Base-by-base conservation (phyloP, 2,113 vertebrate genomes). In the Lagopus muta region DNA sequence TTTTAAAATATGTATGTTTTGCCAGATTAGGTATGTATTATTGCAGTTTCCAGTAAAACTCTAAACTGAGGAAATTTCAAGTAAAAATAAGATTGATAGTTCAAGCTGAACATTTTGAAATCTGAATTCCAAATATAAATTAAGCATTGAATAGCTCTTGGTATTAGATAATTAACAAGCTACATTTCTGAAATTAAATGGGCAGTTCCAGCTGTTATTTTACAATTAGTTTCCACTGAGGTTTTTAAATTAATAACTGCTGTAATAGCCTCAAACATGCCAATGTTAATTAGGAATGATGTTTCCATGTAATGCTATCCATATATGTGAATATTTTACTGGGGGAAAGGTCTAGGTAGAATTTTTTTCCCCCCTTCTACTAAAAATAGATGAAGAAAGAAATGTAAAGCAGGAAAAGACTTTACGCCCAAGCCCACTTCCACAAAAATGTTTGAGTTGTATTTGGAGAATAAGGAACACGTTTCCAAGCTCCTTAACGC, bases 161-260 rank as follows among this genome's bases (percentile, higher is more conserved):
- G 91, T 75, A 94, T 89, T 94, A 88, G 81, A 92, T 88, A 93
- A 92, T 95, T 96, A 96, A 83, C 58, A 89, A 92, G 86, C 71
- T 73, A 65, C 66, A 90, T 95, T 86, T 96, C 82, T 89, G 66
- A 84, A 94, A 93, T 82, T 67, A 93, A 83, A 88, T 38, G 92
- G 92, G 86, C 71, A 92, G 95, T 78, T 96, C 88, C 92, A 96
- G 95, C 92, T 96, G 95, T 82, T 95, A 93, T 73, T 96, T 90
- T 95, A 93, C 86, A 94, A 92, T 95, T 95, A 93, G 91, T 90
- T 96, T 94, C 90, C 95, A 93, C 83, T 72, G 92, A 87, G 74
- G 82, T 50, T 84, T 93, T 96, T 88, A 94, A 96, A 96, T 93
- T 89, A 96, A 92, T 93, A 96, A 93, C 95, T 96, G 83, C 91